phyloP scores from a whole-genome alignment of 2,888 invertebrate species.

The Caenorhabditis sulstoni region DNA sequence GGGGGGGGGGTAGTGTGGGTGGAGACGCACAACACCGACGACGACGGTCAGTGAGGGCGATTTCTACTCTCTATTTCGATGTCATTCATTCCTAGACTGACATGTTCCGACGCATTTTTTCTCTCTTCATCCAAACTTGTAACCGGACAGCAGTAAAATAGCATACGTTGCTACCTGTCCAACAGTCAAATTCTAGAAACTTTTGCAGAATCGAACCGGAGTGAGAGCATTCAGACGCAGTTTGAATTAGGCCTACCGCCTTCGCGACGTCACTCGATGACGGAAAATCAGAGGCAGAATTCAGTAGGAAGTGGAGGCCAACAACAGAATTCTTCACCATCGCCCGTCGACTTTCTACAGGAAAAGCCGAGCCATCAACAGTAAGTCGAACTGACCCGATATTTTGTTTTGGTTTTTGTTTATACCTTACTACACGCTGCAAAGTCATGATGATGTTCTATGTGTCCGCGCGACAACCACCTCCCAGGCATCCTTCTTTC shows the following conservation, averaged over 20 bases:
- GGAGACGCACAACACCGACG: not conserved
- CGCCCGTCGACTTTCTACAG: slow-evolving; percentile 36
- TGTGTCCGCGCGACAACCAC: not conserved
- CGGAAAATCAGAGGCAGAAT: slow-evolving; percentile 54
- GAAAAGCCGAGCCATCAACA: slow-evolving; percentile 65
- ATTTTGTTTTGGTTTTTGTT: not conserved
- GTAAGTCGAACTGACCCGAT: slow-evolving; percentile 33
- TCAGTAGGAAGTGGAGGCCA: slow-evolving; percentile 46
- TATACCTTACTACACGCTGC: not conserved
- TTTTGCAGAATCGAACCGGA: slow-evolving; percentile 59
- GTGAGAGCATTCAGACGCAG: slow-evolving; percentile 46
- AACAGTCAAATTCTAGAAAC: no score
- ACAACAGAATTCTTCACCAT: slow-evolving; percentile 39
- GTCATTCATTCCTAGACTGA: no score
- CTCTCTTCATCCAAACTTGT: no score
- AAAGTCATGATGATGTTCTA: slow-evolving; percentile 2
- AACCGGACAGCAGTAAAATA: no score
- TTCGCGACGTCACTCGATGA: slow-evolving; percentile 59
- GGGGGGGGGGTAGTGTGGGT: not conserved
- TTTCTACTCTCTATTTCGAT: no score
- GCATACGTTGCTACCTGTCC: no score
- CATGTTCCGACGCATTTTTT: no score
- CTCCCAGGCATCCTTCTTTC: not conserved
- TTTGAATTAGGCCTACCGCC: slow-evolving; percentile 46
- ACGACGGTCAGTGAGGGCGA: not conserved